These are phyloP conservation scores for Aplocera efformata DNA, from an alignment of 2,888 invertebrate genomes.

Conservation along the genomic window DNA sequence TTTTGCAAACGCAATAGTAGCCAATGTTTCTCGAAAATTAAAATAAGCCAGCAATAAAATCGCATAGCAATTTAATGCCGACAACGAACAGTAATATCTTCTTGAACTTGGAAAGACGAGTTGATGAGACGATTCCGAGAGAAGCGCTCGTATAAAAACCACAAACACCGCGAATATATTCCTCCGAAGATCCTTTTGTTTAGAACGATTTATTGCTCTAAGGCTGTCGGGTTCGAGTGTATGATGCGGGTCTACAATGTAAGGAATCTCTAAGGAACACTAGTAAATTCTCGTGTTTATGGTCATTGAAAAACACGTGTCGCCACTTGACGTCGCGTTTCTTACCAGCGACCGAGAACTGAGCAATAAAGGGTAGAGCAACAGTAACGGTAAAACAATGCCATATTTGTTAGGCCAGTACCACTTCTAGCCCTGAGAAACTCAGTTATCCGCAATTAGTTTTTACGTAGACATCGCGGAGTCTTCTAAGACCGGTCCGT, in stretches of 20 bases:
- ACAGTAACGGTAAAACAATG: constrained; percentile 41
- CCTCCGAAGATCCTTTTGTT: constrained; percentile 53
- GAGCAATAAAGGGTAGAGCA: constrained; percentile 15
- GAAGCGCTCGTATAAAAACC: constrained; percentile 49
- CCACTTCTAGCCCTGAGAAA: constrained; percentile 36
- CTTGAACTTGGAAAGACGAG: constrained; percentile 30
- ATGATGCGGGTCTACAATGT: constrained; percentile 51
- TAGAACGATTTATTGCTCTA: constrained; percentile 51
- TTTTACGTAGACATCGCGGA: constrained; percentile 40
- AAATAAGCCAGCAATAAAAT: constrained; percentile 12
- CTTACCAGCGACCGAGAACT: constrained; percentile 6
- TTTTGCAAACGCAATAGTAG: constrained; percentile 1
- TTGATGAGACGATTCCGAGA: constrained; percentile 51
- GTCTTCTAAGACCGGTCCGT: constrained; percentile 51
- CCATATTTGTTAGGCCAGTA: constrained; percentile 41
- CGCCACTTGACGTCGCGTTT: constrained; percentile 10
- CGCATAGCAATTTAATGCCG: constrained; percentile 17
- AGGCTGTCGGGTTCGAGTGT: constrained; percentile 35
- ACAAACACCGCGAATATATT: constrained; percentile 55
- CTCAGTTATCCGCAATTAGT: constrained; percentile 56
- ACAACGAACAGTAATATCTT: constrained; percentile 34
- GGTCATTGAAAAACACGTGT: constrained; percentile 33
- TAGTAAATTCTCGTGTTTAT: constrained; percentile 38
- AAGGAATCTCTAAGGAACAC: constrained; percentile 34
- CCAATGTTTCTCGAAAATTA: constrained; percentile 7